Evolutionary conservation across 2,113 vertebrate genomes (phyloP).

Genomic region (Ptychochromis oligacanthus): DNA sequence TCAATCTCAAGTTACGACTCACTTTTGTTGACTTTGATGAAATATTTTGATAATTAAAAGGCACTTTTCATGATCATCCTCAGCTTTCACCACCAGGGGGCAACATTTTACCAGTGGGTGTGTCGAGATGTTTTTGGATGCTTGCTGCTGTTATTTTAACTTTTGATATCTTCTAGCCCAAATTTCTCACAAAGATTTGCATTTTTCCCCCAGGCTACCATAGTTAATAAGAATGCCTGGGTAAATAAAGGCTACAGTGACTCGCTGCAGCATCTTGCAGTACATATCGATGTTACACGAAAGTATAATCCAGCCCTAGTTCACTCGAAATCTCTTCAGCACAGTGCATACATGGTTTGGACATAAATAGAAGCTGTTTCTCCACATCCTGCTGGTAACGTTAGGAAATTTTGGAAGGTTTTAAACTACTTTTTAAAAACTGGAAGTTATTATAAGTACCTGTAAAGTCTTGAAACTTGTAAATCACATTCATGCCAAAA

Average conservation of each 20-base stretch:
- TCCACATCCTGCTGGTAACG: no score
- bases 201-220: neutral
- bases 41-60: neutral
- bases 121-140: neutral
- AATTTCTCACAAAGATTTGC: neutral
- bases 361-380: no score
- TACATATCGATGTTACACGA: no score
- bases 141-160: neutral
- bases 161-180: rapidly evolving
- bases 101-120: neutral
- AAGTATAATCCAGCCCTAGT: no score
- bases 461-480: no score
- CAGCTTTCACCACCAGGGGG: neutral
- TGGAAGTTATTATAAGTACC: no score
- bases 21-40: neutral
- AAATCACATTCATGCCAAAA: neutral
- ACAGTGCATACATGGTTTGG: no score
- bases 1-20: neutral
- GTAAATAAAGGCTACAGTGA: neutral
- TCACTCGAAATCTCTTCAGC: no score
- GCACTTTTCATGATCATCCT: neutral
- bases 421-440: no score
- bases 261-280: no score
- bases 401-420: no score
- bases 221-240: neutral